A percentile compares a stretch with the other conserved stretches of the same genome.
phyloP scores from a whole-genome alignment of 2,797 vertebrate species.

The Propithecus deckenii region DNA sequence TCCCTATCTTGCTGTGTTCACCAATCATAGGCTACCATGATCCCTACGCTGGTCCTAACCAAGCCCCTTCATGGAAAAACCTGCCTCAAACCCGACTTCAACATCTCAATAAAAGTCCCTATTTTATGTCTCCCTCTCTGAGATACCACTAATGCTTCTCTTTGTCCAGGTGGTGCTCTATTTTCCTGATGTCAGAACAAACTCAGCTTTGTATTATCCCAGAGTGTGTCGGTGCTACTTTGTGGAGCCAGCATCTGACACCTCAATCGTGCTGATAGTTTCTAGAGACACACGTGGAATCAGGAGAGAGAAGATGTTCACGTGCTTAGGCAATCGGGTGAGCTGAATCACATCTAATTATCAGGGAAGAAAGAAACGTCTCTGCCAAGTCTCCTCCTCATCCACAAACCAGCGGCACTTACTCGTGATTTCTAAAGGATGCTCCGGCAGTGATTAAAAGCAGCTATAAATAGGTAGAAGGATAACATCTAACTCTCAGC shows the following conservation, averaged over 20 bases:
- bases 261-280: background rate
- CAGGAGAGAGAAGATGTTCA: background rate
- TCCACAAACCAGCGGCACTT: rapidly evolving
- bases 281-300: background rate
- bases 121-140: background rate
- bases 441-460: background rate
- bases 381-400: rapidly evolving
- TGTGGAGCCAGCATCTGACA: background rate
- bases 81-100: background rate
- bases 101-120: background rate
- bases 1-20: background rate
- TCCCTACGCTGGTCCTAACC: background rate
- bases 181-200: background rate
- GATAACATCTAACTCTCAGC: background rate
- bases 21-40: background rate
- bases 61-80: background rate
- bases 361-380: background rate
- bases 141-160: background rate
- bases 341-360: background rate
- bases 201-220: background rate
- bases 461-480: background rate
- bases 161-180: background rate
- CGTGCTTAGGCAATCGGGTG: background rate
- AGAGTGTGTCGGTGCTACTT: background rate
- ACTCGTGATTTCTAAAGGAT: background rate